Conservation (phyloP, 2,888 invertebrate species). For the Galerucella calmariensis region DNA sequence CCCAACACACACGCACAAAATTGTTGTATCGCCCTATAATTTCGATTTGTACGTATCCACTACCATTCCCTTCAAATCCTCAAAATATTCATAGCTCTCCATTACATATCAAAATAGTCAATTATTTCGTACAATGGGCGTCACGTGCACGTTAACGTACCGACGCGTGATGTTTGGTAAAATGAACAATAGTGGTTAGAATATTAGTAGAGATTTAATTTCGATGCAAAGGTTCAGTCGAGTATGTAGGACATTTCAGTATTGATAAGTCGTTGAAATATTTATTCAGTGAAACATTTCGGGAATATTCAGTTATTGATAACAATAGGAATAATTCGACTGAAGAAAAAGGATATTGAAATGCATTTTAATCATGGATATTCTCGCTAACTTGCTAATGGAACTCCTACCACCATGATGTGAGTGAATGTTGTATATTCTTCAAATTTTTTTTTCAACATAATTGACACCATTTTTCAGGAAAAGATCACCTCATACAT, state of each 20-base stretch:
- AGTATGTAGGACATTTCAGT: background rate
- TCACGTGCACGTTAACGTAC: conserved; percentile 29
- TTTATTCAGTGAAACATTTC: background rate
- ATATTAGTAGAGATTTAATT: conserved; percentile 38
- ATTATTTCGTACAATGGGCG: conserved; percentile 35
- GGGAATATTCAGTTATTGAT: background rate
- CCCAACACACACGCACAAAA: no score
- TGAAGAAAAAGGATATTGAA: background rate
- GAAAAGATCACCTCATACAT: no score
- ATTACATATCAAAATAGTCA: conserved; percentile 35
- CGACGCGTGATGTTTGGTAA: conserved; percentile 33
- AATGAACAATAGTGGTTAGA: conserved; percentile 33
- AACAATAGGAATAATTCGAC: no score
- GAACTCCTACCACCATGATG: no score
- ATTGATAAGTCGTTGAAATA: background rate
- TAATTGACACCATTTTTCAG: no score
- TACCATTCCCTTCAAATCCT: background rate
- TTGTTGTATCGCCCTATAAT: no score
- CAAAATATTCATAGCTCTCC: background rate
- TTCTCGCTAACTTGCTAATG: no score
- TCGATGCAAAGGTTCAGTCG: conserved; percentile 24
- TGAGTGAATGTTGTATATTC: no score
- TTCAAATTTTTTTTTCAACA: no score
- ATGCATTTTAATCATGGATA: background rate
- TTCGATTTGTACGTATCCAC: background rate